Evolutionary conservation across 1,140 invertebrate species (phyloP), one percentile per base, ranked within the genome.

Genomic region (Lasioglossum albipes): DNA sequence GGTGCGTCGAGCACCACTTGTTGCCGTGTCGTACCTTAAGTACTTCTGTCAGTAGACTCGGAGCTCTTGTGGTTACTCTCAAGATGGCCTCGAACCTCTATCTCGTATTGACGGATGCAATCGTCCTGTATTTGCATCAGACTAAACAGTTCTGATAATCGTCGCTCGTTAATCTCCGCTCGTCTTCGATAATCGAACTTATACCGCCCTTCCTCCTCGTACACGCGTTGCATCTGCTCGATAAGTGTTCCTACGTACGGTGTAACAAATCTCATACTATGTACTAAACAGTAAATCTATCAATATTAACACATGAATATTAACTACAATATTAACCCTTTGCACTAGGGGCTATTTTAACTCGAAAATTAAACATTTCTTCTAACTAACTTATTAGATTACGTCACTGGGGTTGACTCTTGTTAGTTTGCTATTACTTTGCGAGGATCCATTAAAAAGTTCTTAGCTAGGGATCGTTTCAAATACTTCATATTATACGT

Each of bases 1-100:
- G 81, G 69, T 79, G 75, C 81, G 79, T 74, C 75, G 78, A 85
- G 83, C 83, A 87, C 89, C 90, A 91, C 91, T 91, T 92, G 91
- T 92, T 91, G 89, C 90, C 87, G 87, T 89, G 85, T 88, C 87
- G 76, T 86, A 84, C 41, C 73, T 80, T 36, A 45, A 75, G 79
- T 75, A 80, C 57, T 54, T 80, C 65, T 75, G 73, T 75, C 79
- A 36, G 54, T 62, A 69, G 31, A 69, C 79, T 75, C 45, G 12
- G 49, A 22, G 65, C 31, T 41, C 59, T n/a, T 52, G 20, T 54
- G 72, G 42, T 64, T 7, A 62, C 72, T 75, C 72, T 75, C 42
- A 36, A 74, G 79, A 80, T 67, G 64, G 57, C 79, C 79, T 61
- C 73, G 79, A 68, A 67, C 54, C 42, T 52, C 57, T 80, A 68